A percentile compares a stretch with the other conserved stretches of the same genome.
Conservation (phyloP, 2,113 vertebrate genomes). For the Mustelus asterias region DNA sequence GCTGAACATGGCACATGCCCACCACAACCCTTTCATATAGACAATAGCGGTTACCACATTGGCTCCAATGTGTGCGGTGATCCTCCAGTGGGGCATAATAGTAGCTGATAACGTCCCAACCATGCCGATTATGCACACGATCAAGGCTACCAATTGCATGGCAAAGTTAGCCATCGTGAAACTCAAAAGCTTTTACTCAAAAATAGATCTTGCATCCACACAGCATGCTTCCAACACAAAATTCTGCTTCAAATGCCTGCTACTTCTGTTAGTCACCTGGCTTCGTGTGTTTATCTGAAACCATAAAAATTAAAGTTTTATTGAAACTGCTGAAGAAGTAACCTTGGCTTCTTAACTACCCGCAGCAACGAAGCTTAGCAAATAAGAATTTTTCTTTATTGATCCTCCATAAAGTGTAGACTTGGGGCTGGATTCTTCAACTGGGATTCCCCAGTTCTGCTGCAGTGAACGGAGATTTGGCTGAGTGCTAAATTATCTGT, state of each 20-base stretch:
- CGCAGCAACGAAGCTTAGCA: background rate
- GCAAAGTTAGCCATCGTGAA: constrained; percentile 70
- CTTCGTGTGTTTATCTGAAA: constrained; percentile 32
- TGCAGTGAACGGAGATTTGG: too few relatives aligned
- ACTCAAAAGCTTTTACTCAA: background rate
- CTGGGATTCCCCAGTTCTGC: too few relatives aligned
- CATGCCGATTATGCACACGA: constrained; percentile 75
- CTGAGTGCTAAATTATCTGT: too few relatives aligned
- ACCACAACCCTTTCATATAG: constrained; percentile 89
- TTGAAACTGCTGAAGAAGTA: background rate
- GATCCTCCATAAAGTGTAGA: background rate
- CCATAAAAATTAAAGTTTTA: constrained; percentile 28
- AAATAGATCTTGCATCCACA: background rate
- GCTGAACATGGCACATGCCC: constrained; percentile 91
- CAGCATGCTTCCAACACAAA: constrained; percentile 2
- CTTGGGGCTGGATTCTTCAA: too few relatives aligned
- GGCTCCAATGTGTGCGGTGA: constrained; percentile 77
- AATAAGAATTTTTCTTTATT: background rate
- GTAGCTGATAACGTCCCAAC: constrained; percentile 75
- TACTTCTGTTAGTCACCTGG: background rate
- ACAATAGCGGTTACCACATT: constrained; percentile 84
- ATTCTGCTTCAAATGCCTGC: constrained; percentile 1
- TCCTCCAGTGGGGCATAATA: constrained; percentile 81
- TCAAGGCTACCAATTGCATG: constrained; percentile 81
- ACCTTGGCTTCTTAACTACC: background rate